These are phyloP conservation scores for Burhinus oedicnemus DNA, from an alignment of 2,113 vertebrate species.

Conservation along the genomic window DNA sequence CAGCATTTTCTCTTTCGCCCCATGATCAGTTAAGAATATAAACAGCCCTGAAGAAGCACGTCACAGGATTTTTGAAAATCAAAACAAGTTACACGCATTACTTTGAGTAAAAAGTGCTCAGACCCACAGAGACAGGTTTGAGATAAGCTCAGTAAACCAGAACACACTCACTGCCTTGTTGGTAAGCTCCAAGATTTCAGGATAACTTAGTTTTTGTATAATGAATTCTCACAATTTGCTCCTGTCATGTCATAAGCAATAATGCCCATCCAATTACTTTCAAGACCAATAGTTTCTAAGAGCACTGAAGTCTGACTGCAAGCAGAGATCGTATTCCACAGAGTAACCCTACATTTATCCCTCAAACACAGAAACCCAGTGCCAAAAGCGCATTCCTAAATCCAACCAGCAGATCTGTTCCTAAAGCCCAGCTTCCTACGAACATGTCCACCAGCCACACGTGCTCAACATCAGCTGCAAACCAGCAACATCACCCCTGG, in stretches of 20 bases:
- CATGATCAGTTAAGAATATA: neutral
- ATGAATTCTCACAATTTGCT: neutral
- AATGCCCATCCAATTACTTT: neutral
- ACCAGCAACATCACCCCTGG: no score
- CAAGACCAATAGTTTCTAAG: neutral
- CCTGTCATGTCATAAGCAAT: rapidly evolving
- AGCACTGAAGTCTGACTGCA: neutral
- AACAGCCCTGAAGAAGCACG: neutral
- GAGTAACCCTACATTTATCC: neutral
- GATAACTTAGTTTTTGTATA: rapidly evolving
- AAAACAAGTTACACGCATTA: neutral
- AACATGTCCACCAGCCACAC: rapidly evolving
- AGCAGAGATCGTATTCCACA: neutral
- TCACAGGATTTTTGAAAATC: neutral
- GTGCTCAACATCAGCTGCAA: neutral
- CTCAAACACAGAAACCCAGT: neutral
- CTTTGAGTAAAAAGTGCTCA: neutral
- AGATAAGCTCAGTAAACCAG: neutral
- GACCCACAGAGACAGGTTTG: neutral
- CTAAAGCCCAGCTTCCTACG: neutral
- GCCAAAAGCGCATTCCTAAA: neutral
- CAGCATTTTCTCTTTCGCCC: neutral
- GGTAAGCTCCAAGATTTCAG: neutral
- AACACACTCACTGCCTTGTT: neutral
- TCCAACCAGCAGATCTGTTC: neutral